These are phyloP conservation scores for Xylota sylvarum DNA, from an alignment of 2,888 invertebrate genomes.

Conservation along the genomic window DNA sequence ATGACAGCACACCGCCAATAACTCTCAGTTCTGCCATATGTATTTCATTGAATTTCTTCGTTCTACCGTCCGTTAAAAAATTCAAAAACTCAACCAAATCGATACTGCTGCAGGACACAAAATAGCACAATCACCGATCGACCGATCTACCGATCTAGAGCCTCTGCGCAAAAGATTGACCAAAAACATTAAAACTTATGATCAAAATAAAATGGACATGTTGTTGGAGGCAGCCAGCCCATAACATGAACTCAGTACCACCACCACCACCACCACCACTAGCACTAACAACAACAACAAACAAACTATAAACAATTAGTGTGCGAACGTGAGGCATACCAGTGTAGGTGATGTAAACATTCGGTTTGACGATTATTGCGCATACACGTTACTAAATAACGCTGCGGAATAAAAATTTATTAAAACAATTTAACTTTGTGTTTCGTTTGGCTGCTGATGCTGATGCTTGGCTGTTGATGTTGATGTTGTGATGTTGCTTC, in stretches of 20 bases:
- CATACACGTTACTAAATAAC: conserved; percentile 64
- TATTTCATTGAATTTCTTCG: neutral
- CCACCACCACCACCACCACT: neutral
- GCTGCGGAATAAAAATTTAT: conserved; percentile 71
- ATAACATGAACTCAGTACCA: conserved; percentile 38
- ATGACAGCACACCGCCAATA: neutral
- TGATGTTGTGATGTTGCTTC: conserved; percentile 14
- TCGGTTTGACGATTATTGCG: conserved; percentile 72
- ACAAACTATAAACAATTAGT: conserved; percentile 74
- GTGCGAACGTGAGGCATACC: conserved; percentile 64
- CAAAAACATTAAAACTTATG: conserved; percentile 68
- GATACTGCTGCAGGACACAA: conserved; percentile 48
- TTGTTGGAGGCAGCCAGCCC: conserved; percentile 54
- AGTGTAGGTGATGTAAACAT: conserved; percentile 74
- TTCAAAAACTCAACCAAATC: conserved; percentile 21
- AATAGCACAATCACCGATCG: conserved; percentile 25
- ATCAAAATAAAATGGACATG: conserved; percentile 64
- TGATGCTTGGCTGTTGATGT: conserved; percentile 4
- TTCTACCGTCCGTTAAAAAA: neutral
- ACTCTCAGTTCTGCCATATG: neutral
- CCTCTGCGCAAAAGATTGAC: conserved; percentile 43
- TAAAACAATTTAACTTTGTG: conserved; percentile 66
- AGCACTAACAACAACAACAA: conserved; percentile 41
- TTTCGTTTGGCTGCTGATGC: conserved; percentile 10
- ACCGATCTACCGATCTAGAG: conserved; percentile 33